These are phyloP conservation scores for Otus sunia DNA, from an alignment of 2,113 vertebrate species.

Conservation along the genomic window DNA sequence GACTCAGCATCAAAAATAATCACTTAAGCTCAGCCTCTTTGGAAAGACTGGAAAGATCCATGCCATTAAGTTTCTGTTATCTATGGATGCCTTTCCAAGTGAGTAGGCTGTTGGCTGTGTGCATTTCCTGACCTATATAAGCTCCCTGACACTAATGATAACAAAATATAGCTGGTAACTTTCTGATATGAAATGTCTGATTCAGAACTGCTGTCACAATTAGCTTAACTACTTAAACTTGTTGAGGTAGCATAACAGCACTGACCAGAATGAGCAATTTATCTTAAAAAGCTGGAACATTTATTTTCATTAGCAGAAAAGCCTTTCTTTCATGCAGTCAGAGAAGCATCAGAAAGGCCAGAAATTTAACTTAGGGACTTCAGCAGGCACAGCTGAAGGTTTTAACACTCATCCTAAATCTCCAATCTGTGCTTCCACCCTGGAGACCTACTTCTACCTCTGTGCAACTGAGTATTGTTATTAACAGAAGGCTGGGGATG, in stretches of 20 bases:
- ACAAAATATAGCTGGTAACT: not conserved
- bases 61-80: slow-evolving; percentile 9
- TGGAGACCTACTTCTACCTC: not conserved
- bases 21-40: not conserved
- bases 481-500: not conserved
- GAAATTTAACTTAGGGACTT: not conserved
- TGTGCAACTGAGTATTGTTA: not conserved
- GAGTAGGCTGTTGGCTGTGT: slow-evolving; percentile 18
- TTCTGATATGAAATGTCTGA: not conserved
- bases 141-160: not conserved
- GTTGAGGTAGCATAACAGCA: not conserved
- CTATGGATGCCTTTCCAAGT: slow-evolving; percentile 15
- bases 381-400: not conserved
- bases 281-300: not conserved
- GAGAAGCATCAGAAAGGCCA: not conserved
- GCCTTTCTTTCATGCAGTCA: not conserved
- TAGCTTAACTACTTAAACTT: not conserved
- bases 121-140: not conserved
- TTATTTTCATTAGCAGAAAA: not conserved
- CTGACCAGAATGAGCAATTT: not conserved
- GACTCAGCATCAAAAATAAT: not conserved
- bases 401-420: not conserved
- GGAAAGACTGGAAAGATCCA: slow-evolving; percentile 12
- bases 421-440: not conserved
- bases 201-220: not conserved